Base-by-base conservation (phyloP, 2,113 vertebrate species). In the Nothobranchius furzeri region DNA sequence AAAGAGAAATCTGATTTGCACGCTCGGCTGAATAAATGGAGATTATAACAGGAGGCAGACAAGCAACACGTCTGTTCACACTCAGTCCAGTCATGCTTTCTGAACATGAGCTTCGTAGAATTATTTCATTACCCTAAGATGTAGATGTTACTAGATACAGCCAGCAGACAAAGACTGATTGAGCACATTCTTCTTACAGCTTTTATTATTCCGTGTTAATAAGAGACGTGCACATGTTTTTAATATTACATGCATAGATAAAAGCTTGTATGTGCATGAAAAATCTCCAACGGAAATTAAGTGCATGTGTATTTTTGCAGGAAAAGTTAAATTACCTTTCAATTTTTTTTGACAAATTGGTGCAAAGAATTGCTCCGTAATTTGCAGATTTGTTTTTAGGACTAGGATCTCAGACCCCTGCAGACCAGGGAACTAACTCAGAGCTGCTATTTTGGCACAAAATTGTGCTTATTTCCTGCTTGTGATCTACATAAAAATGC, bases 141-240 rank as follows among this genome's bases (percentile, higher is more conserved):
- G 46, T 48, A 76, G 75, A 79, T 66, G 76, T 79, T 83, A 79
- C 81, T 81, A 83, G 76, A 82, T 52, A 40, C 15, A 54, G 35
- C 63, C 80, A 20, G 1, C 42, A 60, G 71, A 68, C 68, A 62
- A 64, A 71, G 58, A 85, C 68, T 50, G 69, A 84, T 80, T 80
- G 68, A 81, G 84, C 74, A 73, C 70, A 76, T 49, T 66, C 75
- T 76, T 55, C 43, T 68, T 60, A 61, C 15, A 6, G 40, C 37
- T 54, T 68, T 25, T 72, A 65, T 72, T 60, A 60, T 47, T 63
- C 58, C n/a, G 35, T 62, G 60, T 60, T 64, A 45, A 52, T 6
- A 58, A 7, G 45, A 24, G 14, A 11, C 46, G n/a, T 11, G 7
- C 13, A 35, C 37, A 60, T 40, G 9, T 25, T 72, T 61, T 60